phyloP scores from a whole-genome alignment of 2,888 invertebrate species.

The Drosophila gaucha region DNA sequence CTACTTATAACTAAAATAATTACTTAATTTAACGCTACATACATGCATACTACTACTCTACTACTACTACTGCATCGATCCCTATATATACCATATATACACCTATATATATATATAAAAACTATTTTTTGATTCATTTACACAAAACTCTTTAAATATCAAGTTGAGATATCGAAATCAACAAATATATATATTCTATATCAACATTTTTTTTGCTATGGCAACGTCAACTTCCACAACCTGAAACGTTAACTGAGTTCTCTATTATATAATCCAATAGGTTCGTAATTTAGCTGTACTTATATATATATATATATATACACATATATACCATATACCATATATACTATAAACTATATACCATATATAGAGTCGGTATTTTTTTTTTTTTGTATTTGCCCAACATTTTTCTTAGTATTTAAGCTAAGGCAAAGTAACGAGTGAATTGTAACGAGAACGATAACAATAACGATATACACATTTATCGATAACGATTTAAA shows the following conservation, averaged over 20 bases:
- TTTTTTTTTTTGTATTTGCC: slow-evolving; percentile 20
- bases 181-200: slow-evolving; percentile 7
- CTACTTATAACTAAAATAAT: slow-evolving; percentile 40
- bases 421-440: slow-evolving; percentile 35
- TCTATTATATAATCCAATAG: slow-evolving; percentile 53
- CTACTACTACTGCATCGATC: slow-evolving; percentile 17
- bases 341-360: slow-evolving; percentile 20
- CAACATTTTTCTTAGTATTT: slow-evolving; percentile 32
- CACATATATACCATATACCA: slow-evolving; percentile 14
- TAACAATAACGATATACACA: background rate
- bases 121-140: slow-evolving; percentile 69
- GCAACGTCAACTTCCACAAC: slow-evolving; percentile 44
- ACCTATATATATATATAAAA: slow-evolving; percentile 26
- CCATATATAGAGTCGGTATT: background rate
- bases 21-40: slow-evolving; percentile 50
- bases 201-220: slow-evolving; percentile 17
- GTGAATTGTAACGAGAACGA: slow-evolving; percentile 28
- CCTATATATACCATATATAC: slow-evolving; percentile 24
- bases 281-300: slow-evolving; percentile 47
- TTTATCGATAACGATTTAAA: slow-evolving; percentile 19
- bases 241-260: slow-evolving; percentile 53
- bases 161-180: slow-evolving; percentile 23
- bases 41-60: slow-evolving; percentile 39
- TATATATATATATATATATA: slow-evolving; percentile 18
- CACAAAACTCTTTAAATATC: slow-evolving; percentile 36